A percentile compares a stretch with the other conserved stretches of the same genome.
Evolutionary conservation across 1,140 invertebrate species (phyloP).

Genomic region (Phocides pigmalion): DNA sequence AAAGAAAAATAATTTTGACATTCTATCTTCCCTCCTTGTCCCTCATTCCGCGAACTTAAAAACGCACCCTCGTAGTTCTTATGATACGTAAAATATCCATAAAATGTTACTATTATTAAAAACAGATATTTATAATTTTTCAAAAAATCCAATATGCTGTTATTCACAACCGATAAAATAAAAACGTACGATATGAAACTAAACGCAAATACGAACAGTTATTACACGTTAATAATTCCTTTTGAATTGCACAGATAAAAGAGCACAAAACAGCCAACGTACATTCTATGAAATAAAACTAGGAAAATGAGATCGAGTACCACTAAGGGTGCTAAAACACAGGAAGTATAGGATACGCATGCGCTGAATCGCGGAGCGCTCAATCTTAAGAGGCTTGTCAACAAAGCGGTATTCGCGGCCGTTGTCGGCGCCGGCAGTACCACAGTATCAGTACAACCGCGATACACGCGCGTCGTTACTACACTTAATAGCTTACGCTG

Average conservation of each 20-base stretch:
- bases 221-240: too few relatives aligned
- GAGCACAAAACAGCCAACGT: neutral
- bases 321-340: constrained; percentile 14
- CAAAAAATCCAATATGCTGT: too few relatives aligned
- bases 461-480: constrained; percentile 51
- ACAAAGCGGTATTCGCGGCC: constrained; percentile 44
- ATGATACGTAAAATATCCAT: too few relatives aligned
- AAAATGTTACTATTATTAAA: too few relatives aligned
- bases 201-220: too few relatives aligned
- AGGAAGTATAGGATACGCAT: constrained; percentile 29
- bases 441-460: constrained; percentile 58
- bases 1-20: too few relatives aligned
- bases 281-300: constrained; percentile 1
- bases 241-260: neutral
- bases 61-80: too few relatives aligned
- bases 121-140: too few relatives aligned
- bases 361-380: constrained; percentile 28
- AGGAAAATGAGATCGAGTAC: constrained; percentile 24
- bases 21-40: too few relatives aligned
- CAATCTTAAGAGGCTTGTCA: constrained; percentile 43
- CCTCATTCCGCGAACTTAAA: too few relatives aligned
- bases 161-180: too few relatives aligned
- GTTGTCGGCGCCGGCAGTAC: constrained; percentile 29
- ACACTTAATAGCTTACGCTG: constrained; percentile 35
- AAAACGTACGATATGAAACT: too few relatives aligned